These are phyloP conservation scores for Channa striata DNA, from an alignment of 2,797 vertebrate species.

Conservation along the genomic window DNA sequence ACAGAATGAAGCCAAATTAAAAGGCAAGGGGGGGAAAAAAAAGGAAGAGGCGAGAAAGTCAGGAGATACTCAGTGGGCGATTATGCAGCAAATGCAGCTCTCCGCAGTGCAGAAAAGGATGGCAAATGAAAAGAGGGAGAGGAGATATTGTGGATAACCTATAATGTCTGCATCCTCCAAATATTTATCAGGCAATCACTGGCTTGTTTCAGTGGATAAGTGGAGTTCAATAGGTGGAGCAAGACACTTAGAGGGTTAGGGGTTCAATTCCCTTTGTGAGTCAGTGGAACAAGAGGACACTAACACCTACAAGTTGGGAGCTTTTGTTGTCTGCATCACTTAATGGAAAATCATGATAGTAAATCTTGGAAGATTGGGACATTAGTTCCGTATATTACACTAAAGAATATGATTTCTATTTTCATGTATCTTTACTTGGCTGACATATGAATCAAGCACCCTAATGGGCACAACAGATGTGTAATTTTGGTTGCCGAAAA, in stretches of 20 bases:
- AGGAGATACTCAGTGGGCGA: conserved; percentile 69
- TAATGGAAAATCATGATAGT: neutral
- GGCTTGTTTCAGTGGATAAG: conserved; percentile 11
- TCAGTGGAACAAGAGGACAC: neutral
- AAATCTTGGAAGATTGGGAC: neutral
- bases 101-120: conserved; percentile 77
- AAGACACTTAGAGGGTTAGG: conserved; percentile 21
- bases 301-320: conserved; percentile 2
- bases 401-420: neutral
- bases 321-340: neutral
- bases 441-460: neutral
- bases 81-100: conserved; percentile 80
- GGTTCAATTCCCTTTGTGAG: conserved; percentile 29
- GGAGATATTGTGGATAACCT: conserved; percentile 50
- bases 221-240: conserved; percentile 24
- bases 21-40: conserved; percentile 1
- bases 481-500: too few species aligned
- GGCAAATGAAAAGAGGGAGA: conserved; percentile 61
- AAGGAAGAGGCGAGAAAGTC: conserved; percentile 53
- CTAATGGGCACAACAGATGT: too few species aligned
- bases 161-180: conserved; percentile 52
- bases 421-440: neutral
- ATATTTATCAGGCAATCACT: conserved; percentile 37
- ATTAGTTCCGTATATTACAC: neutral
- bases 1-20: conserved; percentile 57